Base-by-base conservation (phyloP, 2,797 vertebrate genomes). In the Eremophila alpestris region DNA sequence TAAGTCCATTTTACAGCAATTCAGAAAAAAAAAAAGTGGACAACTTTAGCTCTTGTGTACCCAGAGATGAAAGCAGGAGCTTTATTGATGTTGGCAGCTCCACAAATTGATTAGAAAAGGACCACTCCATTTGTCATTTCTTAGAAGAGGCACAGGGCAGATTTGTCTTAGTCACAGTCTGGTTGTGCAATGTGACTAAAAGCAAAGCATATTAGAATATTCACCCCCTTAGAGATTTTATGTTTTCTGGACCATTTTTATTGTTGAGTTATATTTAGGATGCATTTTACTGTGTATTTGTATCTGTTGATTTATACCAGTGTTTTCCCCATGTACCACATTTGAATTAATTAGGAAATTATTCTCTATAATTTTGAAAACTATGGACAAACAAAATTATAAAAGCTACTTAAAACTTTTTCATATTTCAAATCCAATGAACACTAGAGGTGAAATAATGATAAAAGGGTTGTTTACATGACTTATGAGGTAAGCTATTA, bases 61-160 rank as follows among this genome's bases (percentile, higher is more conserved):
- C 10, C 55, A 68, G 67, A 92, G 74, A 79, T 89, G 74, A 90
- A 93, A 92, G 74, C 62, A 84, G 62, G 67, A 71, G 10, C 51
- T 55, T 65, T 79, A 82, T 69, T 89, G 86, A 69, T 94, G 88
- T 30, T 94, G 95, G 36, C 86, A 94, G 81, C 60, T 79, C 58
- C 63, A 89, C 67, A 89, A 87, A 93, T 43, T 71, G 74, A 94
- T 94, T 90, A 48, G 58, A 62, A 95, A 94, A 96, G 19, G 30
- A 58, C 55, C 0, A 2, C n/a, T 87, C 58, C 43, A 69, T 93
- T 96, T 93, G 80, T 94, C 92, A 82, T 84, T 84, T 92, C 81
- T 93, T 63, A 90, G 87, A 84, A 93, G 67, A 84, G 56, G 55
- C 64, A 90, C 20, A 20, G 36, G 51, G 32, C 63, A 79, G 60